These are phyloP conservation scores for Dryocosmus kuriphilus DNA, from an alignment of 2,888 invertebrate species.

Conservation along the genomic window DNA sequence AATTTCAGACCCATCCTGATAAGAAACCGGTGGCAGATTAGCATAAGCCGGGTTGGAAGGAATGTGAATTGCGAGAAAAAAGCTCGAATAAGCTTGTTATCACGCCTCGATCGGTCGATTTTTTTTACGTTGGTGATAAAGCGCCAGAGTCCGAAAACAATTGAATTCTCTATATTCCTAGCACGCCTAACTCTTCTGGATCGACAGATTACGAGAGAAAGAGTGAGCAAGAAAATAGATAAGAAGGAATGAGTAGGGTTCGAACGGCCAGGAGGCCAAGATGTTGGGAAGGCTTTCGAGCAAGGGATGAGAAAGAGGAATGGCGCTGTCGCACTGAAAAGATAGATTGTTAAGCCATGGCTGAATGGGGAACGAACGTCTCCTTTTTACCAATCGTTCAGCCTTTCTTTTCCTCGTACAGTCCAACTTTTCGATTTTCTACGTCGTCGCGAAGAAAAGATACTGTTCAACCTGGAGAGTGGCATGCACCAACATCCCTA, in stretches of 20 bases:
- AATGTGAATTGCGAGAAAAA: not conserved
- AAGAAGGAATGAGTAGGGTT: conserved; percentile 45
- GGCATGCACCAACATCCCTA: conserved; percentile 43
- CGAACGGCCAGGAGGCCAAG: conserved; percentile 15
- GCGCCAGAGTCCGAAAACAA: not conserved
- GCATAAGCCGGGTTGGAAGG: not conserved
- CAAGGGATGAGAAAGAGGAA: conserved; percentile 4
- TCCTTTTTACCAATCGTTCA: conserved; percentile 65
- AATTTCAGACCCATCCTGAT: not conserved
- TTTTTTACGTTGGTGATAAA: not conserved
- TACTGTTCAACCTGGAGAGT: conserved; percentile 64
- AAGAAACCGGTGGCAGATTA: not conserved
- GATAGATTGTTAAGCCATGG: conserved; percentile 71
- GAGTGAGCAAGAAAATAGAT: conserved; percentile 50
- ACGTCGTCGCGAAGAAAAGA: conserved; percentile 72
- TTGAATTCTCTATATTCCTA: conserved; percentile 54
- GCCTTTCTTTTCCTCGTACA: conserved; percentile 65
- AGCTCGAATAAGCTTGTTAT: conserved; percentile 16
- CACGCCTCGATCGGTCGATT: not conserved
- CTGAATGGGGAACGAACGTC: conserved; percentile 67
- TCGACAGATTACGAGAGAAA: conserved; percentile 50
- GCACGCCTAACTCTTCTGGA: conserved; percentile 57
- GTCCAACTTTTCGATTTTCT: conserved; percentile 66
- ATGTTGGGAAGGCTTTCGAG: conserved; percentile 14
- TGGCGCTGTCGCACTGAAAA: conserved; percentile 67